A percentile compares a stretch with the other conserved stretches of the same genome.
These are phyloP conservation scores for Cataglyphis hispanica DNA, from an alignment of 1,140 invertebrate species.

Conservation along the genomic window DNA sequence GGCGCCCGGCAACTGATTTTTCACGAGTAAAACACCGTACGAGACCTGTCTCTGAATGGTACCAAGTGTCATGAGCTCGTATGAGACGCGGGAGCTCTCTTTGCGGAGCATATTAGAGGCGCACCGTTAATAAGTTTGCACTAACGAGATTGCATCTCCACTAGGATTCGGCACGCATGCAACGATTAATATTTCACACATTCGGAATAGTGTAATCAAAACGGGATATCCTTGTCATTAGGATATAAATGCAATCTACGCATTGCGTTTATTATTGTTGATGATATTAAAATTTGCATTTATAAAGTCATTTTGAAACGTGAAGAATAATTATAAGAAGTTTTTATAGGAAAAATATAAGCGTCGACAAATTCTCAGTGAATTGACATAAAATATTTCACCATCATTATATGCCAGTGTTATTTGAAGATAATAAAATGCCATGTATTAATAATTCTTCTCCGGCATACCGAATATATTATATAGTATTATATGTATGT, in stretches of 20 bases:
- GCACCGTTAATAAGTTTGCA: conserved; percentile 76
- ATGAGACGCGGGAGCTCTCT: conserved; percentile 45
- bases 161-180: conserved; percentile 17
- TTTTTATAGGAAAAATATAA: too few relatives aligned
- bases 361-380: too few relatives aligned
- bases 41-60: conserved; percentile 65
- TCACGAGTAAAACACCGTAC: conserved; percentile 24
- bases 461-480: too few relatives aligned
- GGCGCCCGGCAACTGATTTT: background rate
- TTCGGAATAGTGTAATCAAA: background rate
- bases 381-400: too few relatives aligned
- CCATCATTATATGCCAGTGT: too few relatives aligned
- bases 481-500: too few relatives aligned
- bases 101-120: conserved; percentile 75
- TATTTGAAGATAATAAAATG: too few relatives aligned
- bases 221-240: background rate
- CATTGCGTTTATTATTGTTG: too few relatives aligned
- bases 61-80: conserved; percentile 39
- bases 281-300: too few relatives aligned
- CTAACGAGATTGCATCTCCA: conserved; percentile 73
- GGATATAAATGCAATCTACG: background rate
- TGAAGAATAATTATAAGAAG: too few relatives aligned
- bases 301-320: too few relatives aligned
- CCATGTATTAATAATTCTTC: too few relatives aligned
- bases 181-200: conserved; percentile 4